Percentiles rank a stretch among this genome's conserved stretches.
These are phyloP conservation scores for Luperina testacea DNA, from an alignment of 2,888 invertebrate genomes.

Conservation along the genomic window DNA sequence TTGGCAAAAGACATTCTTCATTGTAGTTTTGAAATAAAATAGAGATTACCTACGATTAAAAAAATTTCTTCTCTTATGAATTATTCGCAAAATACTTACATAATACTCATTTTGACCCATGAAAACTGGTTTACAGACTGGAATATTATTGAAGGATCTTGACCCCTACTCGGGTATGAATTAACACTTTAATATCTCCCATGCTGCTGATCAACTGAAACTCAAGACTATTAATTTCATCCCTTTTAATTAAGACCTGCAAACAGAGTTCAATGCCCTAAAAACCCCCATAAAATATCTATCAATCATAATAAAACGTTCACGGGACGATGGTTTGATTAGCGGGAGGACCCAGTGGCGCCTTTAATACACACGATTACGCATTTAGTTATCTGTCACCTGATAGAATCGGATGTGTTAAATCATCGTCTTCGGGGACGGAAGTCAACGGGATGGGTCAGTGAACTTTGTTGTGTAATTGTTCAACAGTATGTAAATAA, in stretches of 20 bases:
- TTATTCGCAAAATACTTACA: background rate
- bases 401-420: conserved; percentile 56
- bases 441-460: conserved; percentile 34
- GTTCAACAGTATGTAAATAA: background rate
- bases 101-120: no score
- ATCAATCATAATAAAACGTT: conserved; percentile 71
- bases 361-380: conserved; percentile 59
- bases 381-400: conserved; percentile 55
- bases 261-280: conserved; percentile 46
- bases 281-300: conserved; percentile 61
- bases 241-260: conserved; percentile 36
- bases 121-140: no score
- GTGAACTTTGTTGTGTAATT: conserved; percentile 28
- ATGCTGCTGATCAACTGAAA: background rate
- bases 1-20: background rate
- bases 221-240: background rate
- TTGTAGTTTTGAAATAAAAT: background rate
- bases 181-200: background rate
- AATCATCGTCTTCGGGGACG: conserved; percentile 46
- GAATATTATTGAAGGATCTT: background rate
- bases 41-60: background rate
- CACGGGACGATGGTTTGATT: conserved; percentile 57
- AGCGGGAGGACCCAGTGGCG: conserved; percentile 50
- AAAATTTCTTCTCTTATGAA: background rate
- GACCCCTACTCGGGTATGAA: background rate